Base-by-base conservation (phyloP, 1,140 invertebrate species). In the Rhopalosiphum maidis region DNA sequence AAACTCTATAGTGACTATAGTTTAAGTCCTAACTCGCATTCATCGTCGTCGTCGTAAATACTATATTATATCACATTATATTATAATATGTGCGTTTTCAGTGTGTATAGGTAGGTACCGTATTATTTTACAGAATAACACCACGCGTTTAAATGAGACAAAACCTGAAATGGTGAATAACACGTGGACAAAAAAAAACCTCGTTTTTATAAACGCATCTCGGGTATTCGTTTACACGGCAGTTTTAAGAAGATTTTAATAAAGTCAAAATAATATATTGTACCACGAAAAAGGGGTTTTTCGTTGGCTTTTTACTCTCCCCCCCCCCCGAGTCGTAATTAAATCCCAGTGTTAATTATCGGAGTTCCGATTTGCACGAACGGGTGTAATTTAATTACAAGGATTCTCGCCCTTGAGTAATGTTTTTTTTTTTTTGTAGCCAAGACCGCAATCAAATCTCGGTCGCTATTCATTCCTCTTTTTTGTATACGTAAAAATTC, bases 341-440 rank as follows among this genome's bases (percentile, higher is more conserved):
- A 85, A 93, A 93, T 93, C 82, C 82, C 82, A 43, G 91, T 83
- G 68, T 83, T 93, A 54, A 93, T 85, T 93, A 54, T 51, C 82
- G 48, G 82, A 86, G 35, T 55, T 86, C 46, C n/a, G 91, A 83
- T 92, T 83, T 83, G 46, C 91, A 51, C 60, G 77, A 92, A 83
- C 46, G 68, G 91, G 82, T 86, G 82, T 93, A 93, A 93, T 93
- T 86, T 93, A 93, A 93, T 93, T 86, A 85, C n/a, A 54, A 92
- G 46, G 46, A 92, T 83, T 54, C 82, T 85, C 43, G 35, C 68
- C 91, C 91, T 54, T 43, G 48, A 92, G 91, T 82, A 92, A 92
- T 92, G 91, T 92, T 92, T 92, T 92, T 54, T 88, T 88, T 54
- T 88, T 88, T 54, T 54, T 30, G 43, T 87, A n/a, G 25, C 18